Percentiles rank a stretch among this genome's conserved stretches.
Evolutionary conservation across 2,888 invertebrate species (phyloP).

Genomic region (Cheilosia impressa): DNA sequence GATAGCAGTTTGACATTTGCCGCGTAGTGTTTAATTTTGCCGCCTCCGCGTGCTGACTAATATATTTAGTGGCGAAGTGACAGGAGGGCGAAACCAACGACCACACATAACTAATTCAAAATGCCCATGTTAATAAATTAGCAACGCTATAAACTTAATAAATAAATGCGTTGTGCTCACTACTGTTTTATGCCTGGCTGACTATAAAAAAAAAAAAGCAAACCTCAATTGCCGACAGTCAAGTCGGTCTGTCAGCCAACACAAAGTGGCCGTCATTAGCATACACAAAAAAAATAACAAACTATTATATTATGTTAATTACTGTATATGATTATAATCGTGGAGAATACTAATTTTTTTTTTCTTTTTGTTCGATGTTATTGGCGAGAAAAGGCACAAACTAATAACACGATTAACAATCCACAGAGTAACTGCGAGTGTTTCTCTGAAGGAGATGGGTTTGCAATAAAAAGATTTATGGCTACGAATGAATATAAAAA

Average conservation of each 20-base stretch:
- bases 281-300: slow-evolving; percentile 29
- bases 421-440: slow-evolving; percentile 39
- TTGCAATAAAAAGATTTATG: slow-evolving; percentile 68
- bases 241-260: slow-evolving; percentile 16
- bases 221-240: slow-evolving; percentile 1
- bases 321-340: slow-evolving; percentile 45
- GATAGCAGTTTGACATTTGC: slow-evolving; percentile 61
- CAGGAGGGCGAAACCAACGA: slow-evolving; percentile 13
- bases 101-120: slow-evolving; percentile 49
- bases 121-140: slow-evolving; percentile 71
- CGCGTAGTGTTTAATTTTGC: slow-evolving; percentile 29
- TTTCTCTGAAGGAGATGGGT: slow-evolving; percentile 20
- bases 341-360: slow-evolving; percentile 58
- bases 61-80: slow-evolving; percentile 3
- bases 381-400: slow-evolving; percentile 62
- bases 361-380: slow-evolving; percentile 23
- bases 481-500: slow-evolving; percentile 51
- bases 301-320: slow-evolving; percentile 53
- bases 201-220: slow-evolving; percentile 37
- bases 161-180: slow-evolving; percentile 67
- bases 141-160: slow-evolving; percentile 61
- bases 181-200: slow-evolving; percentile 66
- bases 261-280: slow-evolving; percentile 39
- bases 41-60: slow-evolving; percentile 56
- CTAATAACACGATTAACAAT: slow-evolving; percentile 72